Base-by-base conservation (phyloP, 2,888 invertebrate species). In the Helicoverpa assulta region DNA sequence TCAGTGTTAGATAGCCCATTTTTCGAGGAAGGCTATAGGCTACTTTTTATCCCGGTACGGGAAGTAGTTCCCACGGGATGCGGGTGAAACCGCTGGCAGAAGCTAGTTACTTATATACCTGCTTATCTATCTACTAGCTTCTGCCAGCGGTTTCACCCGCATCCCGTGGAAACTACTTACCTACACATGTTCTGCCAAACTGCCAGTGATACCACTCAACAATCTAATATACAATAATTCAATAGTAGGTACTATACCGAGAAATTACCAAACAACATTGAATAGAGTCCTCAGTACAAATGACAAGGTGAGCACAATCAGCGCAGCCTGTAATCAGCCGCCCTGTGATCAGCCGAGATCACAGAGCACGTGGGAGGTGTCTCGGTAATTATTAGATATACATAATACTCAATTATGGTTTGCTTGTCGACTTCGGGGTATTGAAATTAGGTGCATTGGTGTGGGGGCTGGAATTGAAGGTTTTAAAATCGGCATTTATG, bases 281-380 rank as follows among this genome's bases (percentile, higher is more conserved):
- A 75, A 70, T 76, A 69, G 61, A 51, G 61, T 26, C n/a, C 50
- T 29, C 4, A 5, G 14, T 21, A 67, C 26, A 82, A 78, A 82
- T 82, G 66, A 83, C 67, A 78, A 82, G 81, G 82, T 82, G 83
- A 54, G 60, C 40, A 19, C 1, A 83, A 83, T 81, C 81, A 81
- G 69, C 65, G 67, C 75, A 18, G 40, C 2, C 67, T 40, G 14
- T 40, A 40, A 40, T 40, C 40, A 40, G 40, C 2, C 40, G 40
- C 40, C 55, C 68, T 83, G 59, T 80, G 74, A 82, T 82, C 83
- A 62, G 16, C 14, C 6, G 56, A 61, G 76, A 82, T 83, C 61
- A 73, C 43, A 73, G 63, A 33, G 60, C 29, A 52, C 80, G 70
- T 62, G 55, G 76, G 76, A 66, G 76, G 65, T 60, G 26, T 64